Evolutionary conservation across 2,113 vertebrate species (phyloP).

Genomic region (Sebastes fasciatus): DNA sequence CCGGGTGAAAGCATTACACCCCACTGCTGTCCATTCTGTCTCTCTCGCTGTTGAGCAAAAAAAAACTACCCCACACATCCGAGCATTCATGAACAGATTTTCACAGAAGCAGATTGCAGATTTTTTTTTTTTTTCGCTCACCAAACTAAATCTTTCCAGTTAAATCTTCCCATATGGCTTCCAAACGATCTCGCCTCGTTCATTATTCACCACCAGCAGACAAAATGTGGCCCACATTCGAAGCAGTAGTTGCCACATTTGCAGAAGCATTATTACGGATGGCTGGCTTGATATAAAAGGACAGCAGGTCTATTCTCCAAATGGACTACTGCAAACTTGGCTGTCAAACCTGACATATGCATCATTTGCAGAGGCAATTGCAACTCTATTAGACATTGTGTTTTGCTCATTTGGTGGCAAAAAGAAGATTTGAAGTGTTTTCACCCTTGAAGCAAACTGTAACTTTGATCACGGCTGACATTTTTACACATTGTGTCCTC

Average conservation of each 20-base stretch:
- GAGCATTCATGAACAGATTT: slow-evolving; percentile 45
- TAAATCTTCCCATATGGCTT: slow-evolving; percentile 64
- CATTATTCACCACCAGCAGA: slow-evolving; percentile 58
- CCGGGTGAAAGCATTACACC: slow-evolving; percentile 56
- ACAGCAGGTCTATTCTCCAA: slow-evolving; percentile 33
- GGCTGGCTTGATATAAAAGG: slow-evolving; percentile 32
- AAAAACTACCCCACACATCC: not conserved
- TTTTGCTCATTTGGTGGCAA: slow-evolving; percentile 4
- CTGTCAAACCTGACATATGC: slow-evolving; percentile 23
- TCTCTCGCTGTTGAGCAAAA: slow-evolving; percentile 46
- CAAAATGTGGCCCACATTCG: slow-evolving; percentile 30
- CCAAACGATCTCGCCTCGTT: slow-evolving; percentile 43
- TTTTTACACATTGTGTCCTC: slow-evolving; percentile 26
- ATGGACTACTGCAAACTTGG: not conserved
- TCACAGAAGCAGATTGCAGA: slow-evolving; percentile 62
- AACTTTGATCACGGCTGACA: slow-evolving; percentile 8
- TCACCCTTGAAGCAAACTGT: slow-evolving; percentile 2
- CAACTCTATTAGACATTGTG: slow-evolving; percentile 1
- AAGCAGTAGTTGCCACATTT: slow-evolving; percentile 41
- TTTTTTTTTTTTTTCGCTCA: slow-evolving; percentile 31
- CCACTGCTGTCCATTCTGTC: slow-evolving; percentile 75
- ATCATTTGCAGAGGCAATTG: slow-evolving; percentile 9
- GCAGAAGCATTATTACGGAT: slow-evolving; percentile 12
- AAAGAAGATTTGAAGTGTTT: slow-evolving; percentile 12
- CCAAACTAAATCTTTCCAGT: slow-evolving; percentile 48